Conservation (phyloP, 23 tunicate species). For the Trididemnum miniatum region DNA sequence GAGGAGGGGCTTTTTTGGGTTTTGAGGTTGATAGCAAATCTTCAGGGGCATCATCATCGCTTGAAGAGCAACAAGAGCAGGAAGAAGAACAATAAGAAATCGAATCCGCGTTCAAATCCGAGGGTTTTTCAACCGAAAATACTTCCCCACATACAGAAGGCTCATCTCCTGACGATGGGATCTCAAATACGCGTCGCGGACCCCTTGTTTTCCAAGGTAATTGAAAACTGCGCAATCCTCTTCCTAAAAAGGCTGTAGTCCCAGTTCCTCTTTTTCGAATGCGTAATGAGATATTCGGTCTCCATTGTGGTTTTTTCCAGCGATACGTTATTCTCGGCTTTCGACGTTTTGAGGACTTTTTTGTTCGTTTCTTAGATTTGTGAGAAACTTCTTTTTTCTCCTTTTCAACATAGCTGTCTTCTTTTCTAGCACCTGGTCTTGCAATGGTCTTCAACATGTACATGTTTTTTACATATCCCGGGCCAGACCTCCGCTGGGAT, state of each 20-base stretch:
- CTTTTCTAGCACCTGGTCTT: slow-evolving; percentile 1
- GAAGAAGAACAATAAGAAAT: slow-evolving; percentile 4
- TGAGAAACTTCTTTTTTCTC: background rate
- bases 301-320: background rate
- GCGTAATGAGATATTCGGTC: background rate
- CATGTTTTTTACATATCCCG: background rate
- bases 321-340: background rate
- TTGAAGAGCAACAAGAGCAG: background rate
- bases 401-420: background rate
- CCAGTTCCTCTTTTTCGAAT: background rate
- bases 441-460: slow-evolving; percentile 18
- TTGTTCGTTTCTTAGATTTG: background rate
- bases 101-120: background rate
- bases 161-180: slow-evolving; percentile 10
- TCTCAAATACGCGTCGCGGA: slow-evolving; percentile 41
- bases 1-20: slow-evolving; percentile 46
- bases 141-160: slow-evolving; percentile 31
- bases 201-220: slow-evolving; percentile 12
- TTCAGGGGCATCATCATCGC: background rate
- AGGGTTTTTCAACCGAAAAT: background rate
- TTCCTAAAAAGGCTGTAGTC: background rate
- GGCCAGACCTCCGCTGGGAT: background rate
- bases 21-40: background rate
- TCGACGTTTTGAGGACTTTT: slow-evolving; percentile 2
- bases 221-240: background rate